Percentiles rank a stretch among this genome's conserved stretches.
These are phyloP conservation scores for Oryctes rhinoceros DNA, from an alignment of 1,140 invertebrate genomes.

Conservation along the genomic window DNA sequence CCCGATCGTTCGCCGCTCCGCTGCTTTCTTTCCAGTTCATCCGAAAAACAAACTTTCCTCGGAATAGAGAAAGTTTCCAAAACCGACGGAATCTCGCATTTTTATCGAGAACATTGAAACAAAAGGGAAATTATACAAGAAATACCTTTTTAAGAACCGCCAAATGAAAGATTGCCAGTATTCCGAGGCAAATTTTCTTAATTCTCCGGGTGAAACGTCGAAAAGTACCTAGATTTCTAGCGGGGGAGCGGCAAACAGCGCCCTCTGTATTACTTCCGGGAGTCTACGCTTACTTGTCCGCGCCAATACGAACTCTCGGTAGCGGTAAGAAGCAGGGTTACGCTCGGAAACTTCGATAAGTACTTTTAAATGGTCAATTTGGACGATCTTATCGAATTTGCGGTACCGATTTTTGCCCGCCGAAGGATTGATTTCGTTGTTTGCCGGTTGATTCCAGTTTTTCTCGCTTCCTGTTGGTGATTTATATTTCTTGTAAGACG, in stretches of 20 bases:
- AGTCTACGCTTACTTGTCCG: too few species aligned
- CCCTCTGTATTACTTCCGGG: too few species aligned
- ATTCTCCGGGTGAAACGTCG: background rate
- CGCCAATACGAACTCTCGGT: too few species aligned
- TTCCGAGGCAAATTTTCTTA: background rate
- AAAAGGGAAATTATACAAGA: background rate
- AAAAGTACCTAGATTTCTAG: too few species aligned
- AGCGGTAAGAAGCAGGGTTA: background rate
- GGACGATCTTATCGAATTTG: slow-evolving; percentile 3
- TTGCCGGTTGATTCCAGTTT: too few species aligned
- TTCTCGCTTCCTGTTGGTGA: too few species aligned
- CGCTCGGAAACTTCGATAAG: background rate
- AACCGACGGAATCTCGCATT: background rate
- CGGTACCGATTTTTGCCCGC: background rate
- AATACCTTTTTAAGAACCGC: background rate
- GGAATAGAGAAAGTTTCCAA: background rate
- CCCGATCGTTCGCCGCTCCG: too few species aligned
- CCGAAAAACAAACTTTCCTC: background rate
- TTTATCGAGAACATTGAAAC: background rate
- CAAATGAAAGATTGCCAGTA: background rate
- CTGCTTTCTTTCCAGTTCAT: background rate
- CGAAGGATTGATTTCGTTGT: background rate
- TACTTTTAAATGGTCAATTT: slow-evolving; percentile 9
- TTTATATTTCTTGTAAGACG: too few species aligned
- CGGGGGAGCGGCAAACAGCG: too few species aligned